These are phyloP conservation scores for Pammene fasciana DNA, from an alignment of 2,888 invertebrate genomes.

Conservation along the genomic window DNA sequence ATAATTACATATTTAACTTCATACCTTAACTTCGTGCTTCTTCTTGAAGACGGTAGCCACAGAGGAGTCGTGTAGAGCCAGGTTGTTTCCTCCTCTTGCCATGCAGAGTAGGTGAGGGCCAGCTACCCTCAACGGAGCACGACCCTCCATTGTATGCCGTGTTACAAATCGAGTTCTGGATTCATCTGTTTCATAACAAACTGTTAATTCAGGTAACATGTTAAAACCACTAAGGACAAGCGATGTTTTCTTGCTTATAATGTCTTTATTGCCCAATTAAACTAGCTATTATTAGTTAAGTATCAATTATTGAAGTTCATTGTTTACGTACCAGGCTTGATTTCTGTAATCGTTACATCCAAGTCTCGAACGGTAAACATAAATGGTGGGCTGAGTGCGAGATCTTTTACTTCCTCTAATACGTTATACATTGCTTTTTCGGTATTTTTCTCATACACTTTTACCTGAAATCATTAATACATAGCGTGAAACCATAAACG, in stretches of 20 bases:
- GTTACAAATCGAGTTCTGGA: conserved; percentile 75
- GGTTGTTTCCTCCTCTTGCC: conserved; percentile 80
- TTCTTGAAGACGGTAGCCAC: conserved; percentile 75
- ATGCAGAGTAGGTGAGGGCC: conserved; percentile 74
- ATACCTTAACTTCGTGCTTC: conserved; percentile 80
- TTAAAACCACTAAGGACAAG: too few species aligned
- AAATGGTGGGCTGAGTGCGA: conserved; percentile 78
- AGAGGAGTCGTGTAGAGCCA: conserved; percentile 80
- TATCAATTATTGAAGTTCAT: too few species aligned
- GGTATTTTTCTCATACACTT: conserved; percentile 79
- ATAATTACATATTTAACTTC: not conserved
- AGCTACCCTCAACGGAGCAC: conserved; percentile 79
- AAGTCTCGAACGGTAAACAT: conserved; percentile 85
- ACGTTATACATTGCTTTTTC: conserved; percentile 79
- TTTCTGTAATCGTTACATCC: conserved; percentile 84
- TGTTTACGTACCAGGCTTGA: conserved; percentile 72
- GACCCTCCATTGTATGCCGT: conserved; percentile 80
- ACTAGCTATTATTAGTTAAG: too few species aligned
- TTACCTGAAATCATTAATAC: conserved; percentile 71
- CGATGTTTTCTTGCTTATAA: too few species aligned
- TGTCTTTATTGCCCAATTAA: too few species aligned
- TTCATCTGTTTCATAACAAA: conserved; percentile 58
- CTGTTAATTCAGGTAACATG: not conserved
- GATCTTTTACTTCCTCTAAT: conserved; percentile 86
- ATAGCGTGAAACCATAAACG: not conserved